These are phyloP conservation scores for Myiagra hebetior DNA, from an alignment of 2,113 vertebrate genomes.

Conservation along the genomic window DNA sequence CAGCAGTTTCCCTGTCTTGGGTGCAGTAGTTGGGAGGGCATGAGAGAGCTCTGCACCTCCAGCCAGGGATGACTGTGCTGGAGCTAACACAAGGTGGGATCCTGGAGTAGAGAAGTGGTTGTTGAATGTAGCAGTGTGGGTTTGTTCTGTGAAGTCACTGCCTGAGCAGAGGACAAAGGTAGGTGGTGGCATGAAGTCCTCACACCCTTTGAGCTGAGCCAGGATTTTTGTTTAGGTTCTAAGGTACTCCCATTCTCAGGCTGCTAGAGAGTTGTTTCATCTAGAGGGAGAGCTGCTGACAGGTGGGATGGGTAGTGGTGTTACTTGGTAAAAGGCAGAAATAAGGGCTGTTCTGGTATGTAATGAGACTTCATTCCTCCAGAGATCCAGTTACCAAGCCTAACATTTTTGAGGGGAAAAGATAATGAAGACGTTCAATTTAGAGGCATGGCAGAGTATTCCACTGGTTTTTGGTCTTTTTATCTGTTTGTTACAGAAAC, in stretches of 20 bases:
- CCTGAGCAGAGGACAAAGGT: constrained; percentile 28
- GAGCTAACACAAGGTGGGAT: background rate
- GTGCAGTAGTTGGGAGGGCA: background rate
- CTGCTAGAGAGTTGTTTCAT: background rate
- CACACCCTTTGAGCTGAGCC: background rate
- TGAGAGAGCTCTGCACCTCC: background rate
- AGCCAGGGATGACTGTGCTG: background rate
- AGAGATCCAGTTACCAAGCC: background rate
- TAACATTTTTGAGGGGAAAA: background rate
- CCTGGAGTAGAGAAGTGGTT: background rate
- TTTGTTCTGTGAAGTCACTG: background rate
- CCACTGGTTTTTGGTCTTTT: background rate
- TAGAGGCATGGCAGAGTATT: background rate
- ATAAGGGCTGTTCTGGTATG: background rate
- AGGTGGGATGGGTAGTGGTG: background rate
- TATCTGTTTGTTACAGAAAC: background rate
- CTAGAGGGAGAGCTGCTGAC: background rate
- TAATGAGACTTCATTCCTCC: background rate
- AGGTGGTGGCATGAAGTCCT: constrained; percentile 19
- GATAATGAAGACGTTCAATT: accelerated
- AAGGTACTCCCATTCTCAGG: background rate
- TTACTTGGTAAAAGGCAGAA: background rate
- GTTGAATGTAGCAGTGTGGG: background rate
- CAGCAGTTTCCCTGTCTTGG: background rate
- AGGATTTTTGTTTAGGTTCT: background rate